Conservation (phyloP, 2,113 vertebrate genomes). For the Aptenodytes forsteri region DNA sequence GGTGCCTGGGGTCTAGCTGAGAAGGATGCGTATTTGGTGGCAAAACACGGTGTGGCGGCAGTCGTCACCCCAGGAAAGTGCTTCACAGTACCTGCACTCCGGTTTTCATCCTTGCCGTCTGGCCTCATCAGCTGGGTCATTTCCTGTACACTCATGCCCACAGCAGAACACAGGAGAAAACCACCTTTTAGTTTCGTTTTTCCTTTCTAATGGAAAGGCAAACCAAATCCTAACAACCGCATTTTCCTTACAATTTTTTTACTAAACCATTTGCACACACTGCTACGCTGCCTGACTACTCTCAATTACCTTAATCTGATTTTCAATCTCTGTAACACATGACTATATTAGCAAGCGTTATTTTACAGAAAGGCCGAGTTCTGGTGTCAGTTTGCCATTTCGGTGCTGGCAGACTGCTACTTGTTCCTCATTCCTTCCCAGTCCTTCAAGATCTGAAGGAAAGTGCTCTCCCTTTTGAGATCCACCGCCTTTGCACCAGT, state of each 20-base stretch:
- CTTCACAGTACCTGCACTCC: not conserved
- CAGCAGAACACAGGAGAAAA: not conserved
- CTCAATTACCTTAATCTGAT: not conserved
- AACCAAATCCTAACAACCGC: not conserved
- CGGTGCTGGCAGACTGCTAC: not conserved
- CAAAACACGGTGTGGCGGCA: not conserved
- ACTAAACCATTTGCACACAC: not conserved
- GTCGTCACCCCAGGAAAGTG: not conserved
- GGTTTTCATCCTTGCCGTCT: not conserved
- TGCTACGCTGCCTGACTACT: rapidly evolving
- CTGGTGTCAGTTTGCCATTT: not conserved
- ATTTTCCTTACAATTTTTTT: not conserved
- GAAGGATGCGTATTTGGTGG: rapidly evolving
- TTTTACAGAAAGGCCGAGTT: not conserved
- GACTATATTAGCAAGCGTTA: not conserved
- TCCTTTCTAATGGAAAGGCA: not conserved
- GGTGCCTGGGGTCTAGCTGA: not conserved
- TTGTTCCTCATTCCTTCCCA: not conserved
- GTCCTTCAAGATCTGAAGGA: not conserved
- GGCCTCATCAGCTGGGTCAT: not conserved
- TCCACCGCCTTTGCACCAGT: not conserved
- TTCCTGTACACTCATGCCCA: rapidly evolving
- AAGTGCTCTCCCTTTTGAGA: not conserved
- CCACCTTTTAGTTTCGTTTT: not conserved
- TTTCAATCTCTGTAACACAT: not conserved